Base-by-base conservation (phyloP, 2,113 vertebrate species). In the Rynchops niger region DNA sequence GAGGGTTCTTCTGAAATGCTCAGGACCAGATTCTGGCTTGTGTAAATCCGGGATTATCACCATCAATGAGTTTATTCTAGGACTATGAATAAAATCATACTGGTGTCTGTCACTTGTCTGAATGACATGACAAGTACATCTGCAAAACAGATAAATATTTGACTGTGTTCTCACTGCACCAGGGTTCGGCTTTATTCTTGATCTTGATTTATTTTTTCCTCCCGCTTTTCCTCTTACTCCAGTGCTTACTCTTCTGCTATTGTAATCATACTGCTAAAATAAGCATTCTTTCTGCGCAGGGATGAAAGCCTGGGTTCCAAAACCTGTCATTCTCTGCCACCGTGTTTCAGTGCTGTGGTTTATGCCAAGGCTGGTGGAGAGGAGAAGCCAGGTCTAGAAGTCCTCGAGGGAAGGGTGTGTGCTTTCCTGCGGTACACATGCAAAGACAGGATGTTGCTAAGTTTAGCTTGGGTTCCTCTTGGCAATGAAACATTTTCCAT, bases 401-500 rank as follows among this genome's bases (percentile, higher is more conserved):
- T 15, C 40, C 74, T 77, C 0, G 4, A 67, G 86, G 91, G 61
- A 94, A 91, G 83, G 77, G 67, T 61, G 91, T 81, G 80, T 2
- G 0, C 63, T 59, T 95, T 66, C 73, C 90, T 91, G 77, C 2
- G 2, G 40, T 76, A 72, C 11, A 4, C n/a, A 52, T 26, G 61
- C 66, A 79, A 83, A 72, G 81, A 50, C 56, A 80, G 88, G 74
- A 89, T 70, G 84, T 73, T 91, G 49, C 78, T 95, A 59, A 55
- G 55, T 83, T 95, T 95, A 89, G n/a, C 59, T 76, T 90, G 49
- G 45, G 45, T 82, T 95, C 89, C 78, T 95, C 34, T 76, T 73
- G 58, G 77, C 50, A 85, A 50, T 93, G 86, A 88, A 95, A 80
- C 1, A 8, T 72, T 78, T 82, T 87, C 58, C 25, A 0, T 85